Evolutionary conservation across 1,140 invertebrate species (phyloP), one percentile per base, ranked within the genome.

Genomic region (Penaeus chinensis): DNA sequence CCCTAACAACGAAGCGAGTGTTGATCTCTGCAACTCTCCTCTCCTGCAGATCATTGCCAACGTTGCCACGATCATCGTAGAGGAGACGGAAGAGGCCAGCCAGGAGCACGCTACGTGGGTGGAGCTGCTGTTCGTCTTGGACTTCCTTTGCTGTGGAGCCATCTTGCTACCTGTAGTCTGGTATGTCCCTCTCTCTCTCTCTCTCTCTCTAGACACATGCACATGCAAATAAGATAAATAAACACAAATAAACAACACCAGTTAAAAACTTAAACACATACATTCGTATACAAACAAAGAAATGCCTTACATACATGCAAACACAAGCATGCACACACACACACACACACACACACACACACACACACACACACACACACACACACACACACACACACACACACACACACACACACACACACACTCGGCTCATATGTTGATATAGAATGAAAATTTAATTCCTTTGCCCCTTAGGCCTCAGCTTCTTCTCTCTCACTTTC

Each of bases 51-150:
- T 99, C 76, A 93, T 99, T 37, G 98, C 98, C 22, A 99, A 99
- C 92, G 96, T 99, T 4, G 98, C 98, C 0, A 96, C 98, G 93
- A 99, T 99, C 90, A 99, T 99, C 90, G 96, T 99, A 74, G 98
- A 98, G 90, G 99, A 99, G 93, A 98, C 97, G 89, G 98, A 99
- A 92, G 97, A 99, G 92, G 98, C 98, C 16, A 96, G 97, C 88
- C 94, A 95, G 10, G 95, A 96, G 89, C 96, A 99, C 92, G 95
- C 95, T 88, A 96, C 96, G 1, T 99, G 98, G 98, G 94, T 96
- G 60, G 95, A 98, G 90, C 95, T 99, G 37, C 98, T 99, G 91
- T 96, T 98, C 90, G 93, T 99, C 19, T 96, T 99, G 1, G 99
- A 99, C 93, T 93, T 99, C 80, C 92, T 99, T 0, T 99, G 98